Evolutionary conservation across 2,113 vertebrate genomes (phyloP), one percentile per base, ranked within the genome.

Genomic region (Pelusios castaneus): DNA sequence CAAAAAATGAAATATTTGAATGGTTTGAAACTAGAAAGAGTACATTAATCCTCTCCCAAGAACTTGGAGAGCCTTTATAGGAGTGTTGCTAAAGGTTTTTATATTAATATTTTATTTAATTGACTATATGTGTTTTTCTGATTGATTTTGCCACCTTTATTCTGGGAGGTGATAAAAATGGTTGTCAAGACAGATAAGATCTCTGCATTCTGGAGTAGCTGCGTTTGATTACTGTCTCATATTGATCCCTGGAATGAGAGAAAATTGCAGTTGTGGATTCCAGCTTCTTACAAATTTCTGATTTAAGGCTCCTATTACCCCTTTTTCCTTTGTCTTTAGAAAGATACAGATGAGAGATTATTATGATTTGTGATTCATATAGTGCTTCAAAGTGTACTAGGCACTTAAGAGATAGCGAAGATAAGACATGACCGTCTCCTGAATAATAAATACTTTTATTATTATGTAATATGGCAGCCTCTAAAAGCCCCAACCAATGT

Each of bases 1-100:
- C 92, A 89, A 91, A 92, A 95, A 93, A 41, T 73, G 82, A 85
- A 93, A 83, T 75, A 88, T 82, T 27, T 60, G 24, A 93, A 55
- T 67, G 0, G 77, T 88, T 87, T 83, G 79, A 95, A 96, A 89
- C 70, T 24, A 75, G 22, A 75, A 43, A 31, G 78, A 73, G 34
- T 58, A 89, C 7, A 90, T 58, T 67, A 52, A 56, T 52, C 16
- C 51, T 88, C 92, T 96, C 88, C 60, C 29, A 90, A 85, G 47
- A 16, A 94, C 27, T 38, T 56, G 6, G 34, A 90, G 73, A 73
- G 67, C 10, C 25, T 75, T 95, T 93, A 80, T 58, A 82, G 84
- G 75, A 54, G 80, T 90, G n/a, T 55, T 6, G 4, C 70, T 89
- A 85, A 87, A 81, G 47, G 11, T 82, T 93, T 84, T 70, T 89